Conservation (phyloP, 2,888 invertebrate species). For the Archips crataeganus region DNA sequence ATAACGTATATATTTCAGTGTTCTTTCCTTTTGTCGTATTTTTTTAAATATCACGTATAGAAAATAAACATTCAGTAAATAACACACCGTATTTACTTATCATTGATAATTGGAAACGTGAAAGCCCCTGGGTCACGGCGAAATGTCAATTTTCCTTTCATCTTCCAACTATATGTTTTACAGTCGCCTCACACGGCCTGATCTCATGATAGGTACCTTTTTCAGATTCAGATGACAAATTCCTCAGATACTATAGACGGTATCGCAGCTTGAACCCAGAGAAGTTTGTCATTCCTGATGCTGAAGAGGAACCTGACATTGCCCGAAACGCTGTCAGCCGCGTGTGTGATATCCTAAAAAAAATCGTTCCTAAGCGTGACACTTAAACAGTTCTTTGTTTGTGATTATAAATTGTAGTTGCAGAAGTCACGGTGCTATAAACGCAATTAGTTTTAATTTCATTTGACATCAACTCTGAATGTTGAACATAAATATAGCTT, state of each 20-base stretch:
- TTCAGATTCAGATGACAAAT: slow-evolving; percentile 39
- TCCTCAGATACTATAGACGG: slow-evolving; percentile 45
- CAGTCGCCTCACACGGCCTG: not conserved
- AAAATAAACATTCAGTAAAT: too few species aligned
- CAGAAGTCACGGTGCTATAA: not conserved
- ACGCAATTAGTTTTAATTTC: not conserved
- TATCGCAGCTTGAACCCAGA: slow-evolving; percentile 47
- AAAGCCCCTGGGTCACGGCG: too few species aligned
- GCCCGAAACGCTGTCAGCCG: slow-evolving; percentile 44
- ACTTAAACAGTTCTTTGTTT: not conserved
- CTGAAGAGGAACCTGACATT: slow-evolving; percentile 27
- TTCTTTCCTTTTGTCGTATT: too few species aligned
- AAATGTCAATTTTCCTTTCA: too few species aligned
- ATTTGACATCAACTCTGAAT: too few species aligned
- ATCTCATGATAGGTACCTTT: not conserved
- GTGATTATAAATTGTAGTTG: too few species aligned
- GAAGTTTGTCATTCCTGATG: slow-evolving; percentile 36
- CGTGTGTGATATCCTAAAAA: slow-evolving; percentile 47
- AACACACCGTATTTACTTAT: too few species aligned
- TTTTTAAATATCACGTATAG: too few species aligned
- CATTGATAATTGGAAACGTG: too few species aligned
- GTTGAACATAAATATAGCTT: too few species aligned
- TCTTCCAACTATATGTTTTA: too few species aligned
- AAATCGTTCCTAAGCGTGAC: slow-evolving; percentile 42
- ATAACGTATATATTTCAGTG: too few species aligned